A percentile compares a stretch with the other conserved stretches of the same genome.
phyloP scores from a whole-genome alignment of 2,888 invertebrate species.

The Aethes cnicana region DNA sequence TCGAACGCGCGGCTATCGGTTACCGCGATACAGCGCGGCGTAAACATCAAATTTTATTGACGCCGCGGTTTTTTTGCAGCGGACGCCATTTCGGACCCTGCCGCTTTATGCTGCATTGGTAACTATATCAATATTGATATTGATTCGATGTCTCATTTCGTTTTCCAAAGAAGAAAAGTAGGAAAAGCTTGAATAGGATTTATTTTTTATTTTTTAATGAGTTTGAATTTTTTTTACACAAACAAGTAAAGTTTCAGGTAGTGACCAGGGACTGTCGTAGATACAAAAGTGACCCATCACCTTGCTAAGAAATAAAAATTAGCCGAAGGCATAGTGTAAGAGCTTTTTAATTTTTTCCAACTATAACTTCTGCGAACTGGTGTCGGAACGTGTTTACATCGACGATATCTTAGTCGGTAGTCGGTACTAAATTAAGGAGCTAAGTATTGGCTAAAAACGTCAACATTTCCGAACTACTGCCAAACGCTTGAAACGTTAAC shows the following conservation, averaged over 20 bases:
- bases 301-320: too few species aligned
- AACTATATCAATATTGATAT: background rate
- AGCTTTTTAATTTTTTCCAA: too few species aligned
- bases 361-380: too few species aligned
- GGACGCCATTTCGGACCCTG: slow-evolving; percentile 43
- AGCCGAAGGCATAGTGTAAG: too few species aligned
- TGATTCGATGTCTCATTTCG: background rate
- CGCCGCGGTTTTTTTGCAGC: slow-evolving; percentile 59
- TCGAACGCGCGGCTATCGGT: slow-evolving; percentile 55
- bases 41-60: slow-evolving; percentile 76
- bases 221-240: too few species aligned
- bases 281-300: too few species aligned
- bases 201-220: too few species aligned
- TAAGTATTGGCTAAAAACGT: background rate
- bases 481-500: slow-evolving; percentile 33
- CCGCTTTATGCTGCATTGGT: slow-evolving; percentile 37
- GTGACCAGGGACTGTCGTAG: too few species aligned
- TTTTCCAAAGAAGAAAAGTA: background rate
- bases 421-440: background rate
- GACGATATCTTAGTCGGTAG: too few species aligned
- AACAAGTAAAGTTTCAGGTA: too few species aligned
- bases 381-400: too few species aligned
- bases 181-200: too few species aligned
- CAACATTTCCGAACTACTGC: slow-evolving; percentile 5
- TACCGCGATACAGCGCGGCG: slow-evolving; percentile 61